Percentiles rank a stretch among this genome's conserved stretches.
These are phyloP conservation scores for Anguilla anguilla DNA, from an alignment of 2,797 vertebrate species.

Conservation along the genomic window DNA sequence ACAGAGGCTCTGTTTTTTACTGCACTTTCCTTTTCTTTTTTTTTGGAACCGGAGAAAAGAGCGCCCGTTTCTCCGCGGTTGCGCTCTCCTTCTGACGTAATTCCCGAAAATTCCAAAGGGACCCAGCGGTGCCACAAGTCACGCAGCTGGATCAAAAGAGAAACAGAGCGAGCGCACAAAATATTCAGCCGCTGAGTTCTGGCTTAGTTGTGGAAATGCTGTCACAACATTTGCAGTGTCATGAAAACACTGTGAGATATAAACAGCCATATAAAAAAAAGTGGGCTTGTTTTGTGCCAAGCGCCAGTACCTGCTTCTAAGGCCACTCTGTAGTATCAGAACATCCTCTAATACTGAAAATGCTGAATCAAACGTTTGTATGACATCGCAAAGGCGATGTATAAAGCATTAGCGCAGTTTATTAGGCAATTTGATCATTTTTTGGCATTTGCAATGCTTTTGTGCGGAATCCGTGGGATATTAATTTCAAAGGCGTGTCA, in stretches of 20 bases:
- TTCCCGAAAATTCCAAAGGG: neutral
- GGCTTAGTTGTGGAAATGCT: neutral
- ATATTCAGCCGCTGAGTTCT: neutral
- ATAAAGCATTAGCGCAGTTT: neutral
- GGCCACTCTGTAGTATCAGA: neutral
- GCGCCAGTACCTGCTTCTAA: neutral
- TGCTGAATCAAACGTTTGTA: neutral
- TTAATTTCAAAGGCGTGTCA: neutral
- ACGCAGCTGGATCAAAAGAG: neutral
- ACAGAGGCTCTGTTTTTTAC: neutral
- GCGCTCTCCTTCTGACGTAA: neutral
- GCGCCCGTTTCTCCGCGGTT: neutral
- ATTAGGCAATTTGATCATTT: neutral
- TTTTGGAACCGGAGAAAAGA: neutral
- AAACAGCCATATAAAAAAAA: neutral
- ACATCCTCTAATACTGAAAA: neutral
- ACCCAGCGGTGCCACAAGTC: neutral
- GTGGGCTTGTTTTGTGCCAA: neutral
- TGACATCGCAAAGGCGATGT: neutral
- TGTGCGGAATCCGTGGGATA: slow-evolving; percentile 11
- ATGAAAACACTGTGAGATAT: neutral
- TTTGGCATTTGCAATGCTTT: slow-evolving; percentile 13
- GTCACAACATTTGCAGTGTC: neutral
- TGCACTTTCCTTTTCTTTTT: neutral
- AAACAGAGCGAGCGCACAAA: neutral